Conservation (phyloP, 1,140 invertebrate genomes). For the Leptoteleia sp. region DNA sequence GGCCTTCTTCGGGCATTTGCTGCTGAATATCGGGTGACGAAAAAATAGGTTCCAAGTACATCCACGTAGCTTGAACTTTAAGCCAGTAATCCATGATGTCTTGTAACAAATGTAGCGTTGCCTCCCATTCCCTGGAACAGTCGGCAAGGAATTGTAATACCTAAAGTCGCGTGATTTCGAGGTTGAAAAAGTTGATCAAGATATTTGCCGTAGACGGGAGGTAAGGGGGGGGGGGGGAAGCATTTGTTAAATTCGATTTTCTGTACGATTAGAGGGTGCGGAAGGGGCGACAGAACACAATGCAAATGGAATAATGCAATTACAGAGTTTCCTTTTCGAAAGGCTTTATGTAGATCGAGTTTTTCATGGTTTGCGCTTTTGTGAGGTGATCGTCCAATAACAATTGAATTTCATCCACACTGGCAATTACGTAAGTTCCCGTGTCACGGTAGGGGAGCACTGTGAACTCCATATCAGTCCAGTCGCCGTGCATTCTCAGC, state of each 20-base stretch:
- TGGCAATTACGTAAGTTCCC: constrained; percentile 94
- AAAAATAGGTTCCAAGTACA: constrained; percentile 98
- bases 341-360: constrained; percentile 97
- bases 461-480: constrained; percentile 92
- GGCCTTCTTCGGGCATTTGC: constrained; percentile 95
- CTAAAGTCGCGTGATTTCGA: too few relatives aligned
- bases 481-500: constrained; percentile 95
- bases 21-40: constrained; percentile 98
- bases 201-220: too few relatives aligned
- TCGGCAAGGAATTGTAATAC: too few relatives aligned
- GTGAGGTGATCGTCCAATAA: constrained; percentile 97
- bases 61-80: constrained; percentile 97
- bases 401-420: constrained; percentile 97
- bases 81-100: constrained; percentile 98
- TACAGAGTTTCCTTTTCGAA: constrained; percentile 91
- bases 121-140: constrained; percentile 87
- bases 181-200: too few relatives aligned
- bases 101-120: constrained; percentile 88
- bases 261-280: not conserved
- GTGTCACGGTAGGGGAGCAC: constrained; percentile 92
- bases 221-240: too few relatives aligned
- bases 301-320: constrained; percentile 77
- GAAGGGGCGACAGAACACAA: too few relatives aligned
- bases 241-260: not conserved
- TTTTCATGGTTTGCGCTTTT: constrained; percentile 98